Percentiles rank a stretch among this genome's conserved stretches.
Evolutionary conservation across 1,140 invertebrate species (phyloP).

Genomic region (Brachionus manjavacas): DNA sequence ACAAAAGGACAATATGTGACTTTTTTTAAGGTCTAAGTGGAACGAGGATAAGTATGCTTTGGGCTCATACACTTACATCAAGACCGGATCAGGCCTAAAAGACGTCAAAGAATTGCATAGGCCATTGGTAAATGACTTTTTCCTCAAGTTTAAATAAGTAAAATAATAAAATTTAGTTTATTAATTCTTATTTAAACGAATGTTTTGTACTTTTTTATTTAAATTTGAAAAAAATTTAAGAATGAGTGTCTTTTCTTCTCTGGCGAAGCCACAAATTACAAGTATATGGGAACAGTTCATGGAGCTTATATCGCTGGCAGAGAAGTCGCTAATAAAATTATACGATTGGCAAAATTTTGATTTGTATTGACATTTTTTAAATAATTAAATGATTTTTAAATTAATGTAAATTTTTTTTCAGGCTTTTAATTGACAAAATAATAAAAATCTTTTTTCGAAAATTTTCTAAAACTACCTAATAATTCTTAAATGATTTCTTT

Average conservation of each 20-base stretch:
- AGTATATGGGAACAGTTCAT: slow-evolving; percentile 88
- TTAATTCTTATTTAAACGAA: background rate
- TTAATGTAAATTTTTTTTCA: too few relatives aligned
- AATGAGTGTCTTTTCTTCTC: slow-evolving; percentile 78
- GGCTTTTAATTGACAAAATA: too few relatives aligned
- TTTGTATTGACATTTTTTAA: background rate
- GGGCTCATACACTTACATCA: background rate
- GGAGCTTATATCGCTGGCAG: slow-evolving; percentile 82
- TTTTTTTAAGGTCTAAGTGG: slow-evolving; percentile 11
- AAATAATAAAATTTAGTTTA: background rate
- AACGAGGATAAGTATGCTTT: background rate
- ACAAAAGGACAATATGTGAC: background rate
- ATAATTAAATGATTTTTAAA: too few relatives aligned
- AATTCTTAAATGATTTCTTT: too few relatives aligned
- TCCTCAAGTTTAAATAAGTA: background rate
- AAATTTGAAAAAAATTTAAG: background rate
- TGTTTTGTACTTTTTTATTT: too few relatives aligned
- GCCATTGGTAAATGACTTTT: background rate
- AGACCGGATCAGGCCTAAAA: slow-evolving; percentile 43
- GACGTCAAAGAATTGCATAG: slow-evolving; percentile 2
- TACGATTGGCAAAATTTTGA: background rate
- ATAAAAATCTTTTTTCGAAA: too few relatives aligned
- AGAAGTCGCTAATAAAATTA: slow-evolving; percentile 61
- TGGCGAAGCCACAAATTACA: slow-evolving; percentile 86
- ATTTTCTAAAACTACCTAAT: too few relatives aligned